These are phyloP conservation scores for Agrypnia vestita DNA, from an alignment of 1,140 invertebrate species.

Conservation along the genomic window DNA sequence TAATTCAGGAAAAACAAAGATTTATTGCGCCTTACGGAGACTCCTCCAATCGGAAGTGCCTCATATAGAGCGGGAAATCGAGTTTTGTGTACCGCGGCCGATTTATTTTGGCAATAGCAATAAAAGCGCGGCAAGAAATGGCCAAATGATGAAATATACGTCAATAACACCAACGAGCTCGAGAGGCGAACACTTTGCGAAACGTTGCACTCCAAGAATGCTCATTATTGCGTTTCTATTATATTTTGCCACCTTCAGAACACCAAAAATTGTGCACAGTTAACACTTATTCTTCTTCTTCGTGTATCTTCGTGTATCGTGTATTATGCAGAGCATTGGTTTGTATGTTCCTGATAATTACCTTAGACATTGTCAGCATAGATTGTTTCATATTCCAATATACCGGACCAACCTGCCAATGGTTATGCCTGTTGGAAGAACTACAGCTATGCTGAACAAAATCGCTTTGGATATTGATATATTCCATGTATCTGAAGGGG, in stretches of 20 bases:
- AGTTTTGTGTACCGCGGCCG: slow-evolving; percentile 59
- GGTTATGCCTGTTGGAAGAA: too few species aligned
- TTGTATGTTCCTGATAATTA: too few species aligned
- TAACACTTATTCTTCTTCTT: too few species aligned
- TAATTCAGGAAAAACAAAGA: slow-evolving; percentile 56
- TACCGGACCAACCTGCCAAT: too few species aligned
- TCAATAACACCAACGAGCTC: slow-evolving; percentile 34
- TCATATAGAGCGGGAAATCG: slow-evolving; percentile 56
- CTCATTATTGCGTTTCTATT: slow-evolving; percentile 12
- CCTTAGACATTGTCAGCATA: too few species aligned
- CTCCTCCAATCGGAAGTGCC: slow-evolving; percentile 47
- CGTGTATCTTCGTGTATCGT: too few species aligned
- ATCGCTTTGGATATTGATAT: too few species aligned
- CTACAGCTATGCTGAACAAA: too few species aligned
- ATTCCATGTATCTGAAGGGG: too few species aligned
- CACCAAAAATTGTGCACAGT: too few species aligned
- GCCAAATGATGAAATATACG: slow-evolving; percentile 60
- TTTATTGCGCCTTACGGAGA: slow-evolving; percentile 54
- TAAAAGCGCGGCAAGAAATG: slow-evolving; percentile 56
- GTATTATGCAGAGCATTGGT: too few species aligned
- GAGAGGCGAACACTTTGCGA: slow-evolving; percentile 17
- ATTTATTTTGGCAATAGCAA: slow-evolving; percentile 60
- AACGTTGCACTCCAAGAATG: slow-evolving; percentile 16
- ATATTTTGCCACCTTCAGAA: background rate
- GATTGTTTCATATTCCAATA: too few species aligned